These are phyloP conservation scores for Rhincodon typus DNA, from an alignment of 2,797 vertebrate genomes.

Conservation along the genomic window DNA sequence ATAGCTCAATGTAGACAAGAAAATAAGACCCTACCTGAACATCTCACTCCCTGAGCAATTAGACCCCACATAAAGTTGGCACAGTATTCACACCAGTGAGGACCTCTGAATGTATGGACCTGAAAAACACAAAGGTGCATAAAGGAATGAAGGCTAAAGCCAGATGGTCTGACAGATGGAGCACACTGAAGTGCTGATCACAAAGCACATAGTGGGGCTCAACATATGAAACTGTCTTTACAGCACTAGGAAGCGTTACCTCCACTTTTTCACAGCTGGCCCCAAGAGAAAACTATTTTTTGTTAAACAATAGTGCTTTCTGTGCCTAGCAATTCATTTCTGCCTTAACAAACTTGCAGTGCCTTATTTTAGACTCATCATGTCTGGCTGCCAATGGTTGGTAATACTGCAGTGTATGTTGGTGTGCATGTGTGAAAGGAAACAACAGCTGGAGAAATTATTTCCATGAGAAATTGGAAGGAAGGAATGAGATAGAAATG, in stretches of 20 bases:
- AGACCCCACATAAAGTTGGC: constrained; percentile 99
- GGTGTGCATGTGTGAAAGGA: too few species aligned
- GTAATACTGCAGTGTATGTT: too few species aligned
- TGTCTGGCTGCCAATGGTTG: too few species aligned
- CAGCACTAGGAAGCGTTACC: not conserved
- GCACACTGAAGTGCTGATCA: constrained; percentile 45
- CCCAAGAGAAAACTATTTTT: not conserved
- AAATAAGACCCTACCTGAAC: constrained; percentile 72
- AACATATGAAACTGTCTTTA: constrained; percentile 16
- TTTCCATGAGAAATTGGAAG: too few species aligned
- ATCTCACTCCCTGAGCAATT: constrained; percentile 93
- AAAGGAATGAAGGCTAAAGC: constrained; percentile 45
- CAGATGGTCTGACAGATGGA: constrained; percentile 50
- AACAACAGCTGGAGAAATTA: too few species aligned
- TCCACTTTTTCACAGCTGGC: constrained; percentile 15
- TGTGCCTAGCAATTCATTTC: not conserved
- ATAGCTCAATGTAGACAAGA: constrained; percentile 26
- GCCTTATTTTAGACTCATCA: not conserved
- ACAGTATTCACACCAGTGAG: constrained; percentile 97
- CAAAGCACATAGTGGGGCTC: constrained; percentile 43
- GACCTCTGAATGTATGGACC: constrained; percentile 93
- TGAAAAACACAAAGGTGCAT: constrained; percentile 50
- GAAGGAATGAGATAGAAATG: too few species aligned
- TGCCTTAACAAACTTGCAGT: not conserved
- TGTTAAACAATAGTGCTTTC: not conserved